phyloP scores from a whole-genome alignment of 2,797 vertebrate species.

The Xerus rutilus region DNA sequence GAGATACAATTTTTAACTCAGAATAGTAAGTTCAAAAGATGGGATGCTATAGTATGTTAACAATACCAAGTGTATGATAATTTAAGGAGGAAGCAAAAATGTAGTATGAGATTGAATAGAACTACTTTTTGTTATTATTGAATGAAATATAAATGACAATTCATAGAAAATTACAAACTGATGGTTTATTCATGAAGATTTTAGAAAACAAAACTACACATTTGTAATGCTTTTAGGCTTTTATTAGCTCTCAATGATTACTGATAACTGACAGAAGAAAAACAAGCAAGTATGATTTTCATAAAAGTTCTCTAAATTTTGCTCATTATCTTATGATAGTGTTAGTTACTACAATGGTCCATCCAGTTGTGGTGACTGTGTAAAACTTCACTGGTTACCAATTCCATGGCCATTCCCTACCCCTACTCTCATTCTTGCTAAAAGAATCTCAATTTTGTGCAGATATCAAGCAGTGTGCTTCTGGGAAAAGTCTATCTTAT shows the following conservation, averaged over 20 bases:
- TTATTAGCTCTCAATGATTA: background rate
- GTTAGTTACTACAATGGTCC: background rate
- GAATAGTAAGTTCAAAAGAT: background rate
- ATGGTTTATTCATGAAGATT: background rate
- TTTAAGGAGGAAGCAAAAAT: constrained; percentile 54
- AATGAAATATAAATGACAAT: background rate
- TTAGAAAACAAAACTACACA: background rate
- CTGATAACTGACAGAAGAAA: background rate
- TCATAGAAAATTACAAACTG: constrained; percentile 6
- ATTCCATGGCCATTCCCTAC: background rate
- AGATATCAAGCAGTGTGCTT: background rate
- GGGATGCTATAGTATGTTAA: background rate
- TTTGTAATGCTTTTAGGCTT: background rate
- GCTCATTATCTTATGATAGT: background rate
- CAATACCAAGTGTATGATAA: background rate
- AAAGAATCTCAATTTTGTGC: background rate
- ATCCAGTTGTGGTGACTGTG: background rate
- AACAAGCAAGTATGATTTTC: background rate
- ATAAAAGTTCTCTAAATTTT: background rate
- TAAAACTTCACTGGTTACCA: background rate
- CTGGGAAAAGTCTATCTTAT: background rate
- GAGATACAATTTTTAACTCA: constrained; percentile 54
- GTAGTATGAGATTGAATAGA: background rate
- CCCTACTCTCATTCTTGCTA: background rate
- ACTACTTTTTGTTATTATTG: background rate